Conservation (phyloP, 2,888 invertebrate species). For the Formica aserva region DNA sequence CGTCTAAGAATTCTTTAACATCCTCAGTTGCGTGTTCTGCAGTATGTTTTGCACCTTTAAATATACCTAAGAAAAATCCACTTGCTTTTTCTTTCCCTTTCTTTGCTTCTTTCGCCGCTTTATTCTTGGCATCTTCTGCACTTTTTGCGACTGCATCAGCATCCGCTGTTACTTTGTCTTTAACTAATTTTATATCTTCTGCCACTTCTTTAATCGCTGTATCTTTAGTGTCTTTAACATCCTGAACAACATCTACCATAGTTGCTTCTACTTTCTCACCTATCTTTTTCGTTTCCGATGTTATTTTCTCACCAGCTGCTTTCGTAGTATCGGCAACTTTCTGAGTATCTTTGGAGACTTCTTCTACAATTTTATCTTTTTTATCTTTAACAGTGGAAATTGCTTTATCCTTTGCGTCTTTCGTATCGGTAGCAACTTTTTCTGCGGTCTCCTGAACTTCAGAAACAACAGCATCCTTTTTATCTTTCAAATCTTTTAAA, state of each 20-base stretch:
- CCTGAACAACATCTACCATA: slow-evolving; percentile 35
- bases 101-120: slow-evolving; percentile 76
- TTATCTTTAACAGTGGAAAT: slow-evolving; percentile 48
- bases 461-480: slow-evolving; percentile 55
- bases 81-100: slow-evolving; percentile 70
- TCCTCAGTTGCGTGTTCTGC: slow-evolving; percentile 71
- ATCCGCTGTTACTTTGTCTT: slow-evolving; percentile 59
- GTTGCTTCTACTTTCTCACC: slow-evolving; percentile 5
- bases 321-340: slow-evolving; percentile 30
- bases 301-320: slow-evolving; percentile 55
- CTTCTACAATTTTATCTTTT: slow-evolving; percentile 62
- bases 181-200: slow-evolving; percentile 54
- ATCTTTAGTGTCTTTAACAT: slow-evolving; percentile 64
- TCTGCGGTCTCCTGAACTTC: slow-evolving; percentile 4
- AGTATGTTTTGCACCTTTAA: slow-evolving; percentile 65
- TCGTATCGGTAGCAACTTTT: slow-evolving; percentile 45
- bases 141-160: slow-evolving; percentile 80
- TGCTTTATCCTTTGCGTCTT: slow-evolving; percentile 23
- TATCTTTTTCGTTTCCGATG: slow-evolving; percentile 36
- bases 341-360: slow-evolving; percentile 76
- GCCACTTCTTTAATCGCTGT: slow-evolving; percentile 53
- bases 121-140: slow-evolving; percentile 85
- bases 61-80: slow-evolving; percentile 59
- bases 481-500: slow-evolving; percentile 52
- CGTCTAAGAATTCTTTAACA: slow-evolving; percentile 86